Evolutionary conservation across 1,140 invertebrate genomes (phyloP), one percentile per base, ranked within the genome.

Genomic region (Potamilus streckersoni): DNA sequence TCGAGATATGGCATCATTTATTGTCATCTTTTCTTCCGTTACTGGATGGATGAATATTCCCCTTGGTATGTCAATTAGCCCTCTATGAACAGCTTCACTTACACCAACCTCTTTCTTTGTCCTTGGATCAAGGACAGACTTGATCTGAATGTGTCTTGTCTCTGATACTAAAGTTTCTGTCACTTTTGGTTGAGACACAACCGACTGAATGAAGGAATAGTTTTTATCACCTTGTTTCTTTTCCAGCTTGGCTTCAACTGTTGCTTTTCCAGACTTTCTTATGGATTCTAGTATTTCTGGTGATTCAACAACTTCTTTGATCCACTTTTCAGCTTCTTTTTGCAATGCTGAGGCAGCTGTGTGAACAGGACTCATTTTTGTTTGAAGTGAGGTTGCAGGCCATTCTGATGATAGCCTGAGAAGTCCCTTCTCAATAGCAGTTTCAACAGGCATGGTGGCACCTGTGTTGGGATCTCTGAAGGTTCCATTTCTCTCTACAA

Each of bases 401-500:
- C 95, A 95, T 57, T 95, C 90, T 73, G 94, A 93, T 78, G 94
- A 93, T 17, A 93, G 92, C 89, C 94, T 94, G 56, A 97, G 93
- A 31, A 97, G 92, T 60, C 94, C 93, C 75, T 92, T 92, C 76
- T 93, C 91, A 71, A 97, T 94, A 12, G 96, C 95, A 78, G 95
- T 93, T 70, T 95, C 93, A 5, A 98, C 88, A 27, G 94, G 95
- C 83, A 96, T 92, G 58, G 91, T 91, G 67, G 93, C 92, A 58
- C 93, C 92, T 81, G 95, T 94, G 61, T 94, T 93, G n/a, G 93
- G 93, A 78, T 98, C 95, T 16, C 95, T 91, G 86, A 98, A 94
- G 66, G 93, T 92, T 11, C 96, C 95, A 65, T 93, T 94, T 70
- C 93, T 92, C 2, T 93, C 91, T 87, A 96, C 93, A 85, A 97